A percentile compares a stretch with the other conserved stretches of the same genome.
These are phyloP conservation scores for Epistrophella euchroma DNA, from an alignment of 2,888 invertebrate species.

Conservation along the genomic window DNA sequence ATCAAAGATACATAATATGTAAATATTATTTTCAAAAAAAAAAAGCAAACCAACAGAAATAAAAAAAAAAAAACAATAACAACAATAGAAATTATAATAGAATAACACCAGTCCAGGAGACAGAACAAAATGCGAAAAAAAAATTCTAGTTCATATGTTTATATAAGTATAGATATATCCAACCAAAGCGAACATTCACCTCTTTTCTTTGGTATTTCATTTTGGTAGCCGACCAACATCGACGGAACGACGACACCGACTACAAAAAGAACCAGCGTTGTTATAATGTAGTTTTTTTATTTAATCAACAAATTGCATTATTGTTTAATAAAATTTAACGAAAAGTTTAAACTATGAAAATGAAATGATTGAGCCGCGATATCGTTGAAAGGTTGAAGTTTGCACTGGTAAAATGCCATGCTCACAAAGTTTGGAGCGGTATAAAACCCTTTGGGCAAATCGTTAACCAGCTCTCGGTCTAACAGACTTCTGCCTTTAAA, in stretches of 20 bases:
- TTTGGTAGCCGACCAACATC: constrained; percentile 66
- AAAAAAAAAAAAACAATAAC: constrained; percentile 25
- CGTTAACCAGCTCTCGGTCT: no score
- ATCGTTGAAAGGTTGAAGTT: no score
- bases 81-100: constrained; percentile 64
- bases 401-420: no score
- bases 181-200: constrained; percentile 75
- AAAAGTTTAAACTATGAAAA: no score
- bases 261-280: constrained; percentile 2
- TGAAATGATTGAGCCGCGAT: no score
- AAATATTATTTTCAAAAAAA: no score
- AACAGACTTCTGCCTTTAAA: no score
- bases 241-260: constrained; percentile 22
- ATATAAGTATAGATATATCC: constrained; percentile 35
- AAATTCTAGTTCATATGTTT: constrained; percentile 35
- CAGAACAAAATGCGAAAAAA: constrained; percentile 47
- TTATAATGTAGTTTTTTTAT: not conserved
- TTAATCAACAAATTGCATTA: not conserved
- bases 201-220: constrained; percentile 75
- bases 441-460: no score
- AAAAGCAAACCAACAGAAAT: not conserved
- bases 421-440: no score
- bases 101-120: constrained; percentile 55
- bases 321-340: not conserved
- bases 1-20: not conserved